These are phyloP conservation scores for Drosophila stalkeri DNA, from an alignment of 2,888 invertebrate species.

Conservation along the genomic window DNA sequence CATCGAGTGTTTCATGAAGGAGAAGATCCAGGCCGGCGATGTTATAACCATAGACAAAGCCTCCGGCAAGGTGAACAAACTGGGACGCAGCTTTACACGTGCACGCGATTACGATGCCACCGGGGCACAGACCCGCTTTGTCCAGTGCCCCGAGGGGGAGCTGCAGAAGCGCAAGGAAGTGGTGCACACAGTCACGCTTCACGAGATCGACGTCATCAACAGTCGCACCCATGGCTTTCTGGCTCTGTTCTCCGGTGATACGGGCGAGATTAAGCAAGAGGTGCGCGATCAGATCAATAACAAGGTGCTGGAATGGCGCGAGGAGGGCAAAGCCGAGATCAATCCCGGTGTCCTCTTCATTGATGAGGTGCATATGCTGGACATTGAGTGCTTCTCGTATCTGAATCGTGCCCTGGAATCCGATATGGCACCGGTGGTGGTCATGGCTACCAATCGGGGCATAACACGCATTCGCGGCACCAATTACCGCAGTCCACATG, in stretches of 20 bases:
- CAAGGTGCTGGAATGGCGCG: slow-evolving; percentile 99
- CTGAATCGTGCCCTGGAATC: slow-evolving; percentile 98
- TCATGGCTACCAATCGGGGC: slow-evolving; percentile 99
- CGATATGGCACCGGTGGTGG: slow-evolving; percentile 98
- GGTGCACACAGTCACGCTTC: slow-evolving; percentile 98
- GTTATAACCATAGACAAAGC: slow-evolving; percentile 99
- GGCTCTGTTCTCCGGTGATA: slow-evolving; percentile 99
- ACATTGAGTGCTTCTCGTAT: slow-evolving; percentile 99
- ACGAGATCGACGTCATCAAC: slow-evolving; percentile 99
- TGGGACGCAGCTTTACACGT: slow-evolving; percentile 97
- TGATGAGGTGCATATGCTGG: slow-evolving; percentile 99
- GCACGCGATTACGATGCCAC: slow-evolving; percentile 99
- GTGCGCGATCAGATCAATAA: slow-evolving; percentile 99
- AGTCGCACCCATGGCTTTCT: slow-evolving; percentile 98
- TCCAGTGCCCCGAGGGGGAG: slow-evolving; percentile 99
- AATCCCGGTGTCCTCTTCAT: slow-evolving; percentile 99
- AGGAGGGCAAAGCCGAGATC: slow-evolving; percentile 99
- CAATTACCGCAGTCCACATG: slow-evolving; percentile 97
- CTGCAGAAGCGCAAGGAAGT: slow-evolving; percentile 98
- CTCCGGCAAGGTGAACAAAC: slow-evolving; percentile 95
- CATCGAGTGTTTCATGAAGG: slow-evolving; percentile 98
- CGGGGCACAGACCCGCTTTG: slow-evolving; percentile 94
- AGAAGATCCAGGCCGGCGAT: slow-evolving; percentile 98
- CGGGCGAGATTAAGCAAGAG: slow-evolving; percentile 99
- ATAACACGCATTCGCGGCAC: slow-evolving; percentile 98